Evolutionary conservation across 2,888 invertebrate genomes (phyloP).

Genomic region (Tenthredo mesomela): DNA sequence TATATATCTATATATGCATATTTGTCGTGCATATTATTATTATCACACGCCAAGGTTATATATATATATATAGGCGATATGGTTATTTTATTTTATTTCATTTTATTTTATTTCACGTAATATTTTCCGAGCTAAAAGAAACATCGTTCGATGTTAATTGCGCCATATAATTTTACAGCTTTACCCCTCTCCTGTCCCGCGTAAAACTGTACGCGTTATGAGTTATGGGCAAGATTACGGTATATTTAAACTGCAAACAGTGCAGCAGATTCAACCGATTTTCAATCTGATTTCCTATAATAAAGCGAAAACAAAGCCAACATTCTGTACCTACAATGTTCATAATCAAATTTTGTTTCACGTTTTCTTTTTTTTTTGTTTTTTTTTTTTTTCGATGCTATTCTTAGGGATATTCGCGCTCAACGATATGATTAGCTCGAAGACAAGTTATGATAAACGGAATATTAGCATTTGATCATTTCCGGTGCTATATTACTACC

Average conservation of each 20-base stretch:
- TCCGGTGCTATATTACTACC: background rate
- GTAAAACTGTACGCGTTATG: no score
- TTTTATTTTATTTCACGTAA: background rate
- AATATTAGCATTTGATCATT: background rate
- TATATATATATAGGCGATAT: no score
- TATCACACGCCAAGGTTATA: slow-evolving; percentile 11
- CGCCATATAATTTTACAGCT: slow-evolving; percentile 28
- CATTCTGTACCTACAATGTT: background rate
- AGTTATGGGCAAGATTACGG: background rate
- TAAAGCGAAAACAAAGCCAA: background rate
- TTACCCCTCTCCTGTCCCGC: background rate
- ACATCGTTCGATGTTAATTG: slow-evolving; percentile 17
- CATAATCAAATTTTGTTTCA: background rate
- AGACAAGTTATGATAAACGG: background rate
- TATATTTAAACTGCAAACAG: background rate
- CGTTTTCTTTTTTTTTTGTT: background rate
- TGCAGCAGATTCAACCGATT: background rate
- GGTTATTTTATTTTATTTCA: background rate
- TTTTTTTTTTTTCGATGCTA: no score
- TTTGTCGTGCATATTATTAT: background rate
- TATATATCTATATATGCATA: background rate
- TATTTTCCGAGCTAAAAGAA: background rate
- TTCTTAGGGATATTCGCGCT: background rate
- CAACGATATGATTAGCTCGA: background rate
- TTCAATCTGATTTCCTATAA: background rate